Conservation (phyloP, 1,140 invertebrate genomes). For the Drosophila willistoni region DNA sequence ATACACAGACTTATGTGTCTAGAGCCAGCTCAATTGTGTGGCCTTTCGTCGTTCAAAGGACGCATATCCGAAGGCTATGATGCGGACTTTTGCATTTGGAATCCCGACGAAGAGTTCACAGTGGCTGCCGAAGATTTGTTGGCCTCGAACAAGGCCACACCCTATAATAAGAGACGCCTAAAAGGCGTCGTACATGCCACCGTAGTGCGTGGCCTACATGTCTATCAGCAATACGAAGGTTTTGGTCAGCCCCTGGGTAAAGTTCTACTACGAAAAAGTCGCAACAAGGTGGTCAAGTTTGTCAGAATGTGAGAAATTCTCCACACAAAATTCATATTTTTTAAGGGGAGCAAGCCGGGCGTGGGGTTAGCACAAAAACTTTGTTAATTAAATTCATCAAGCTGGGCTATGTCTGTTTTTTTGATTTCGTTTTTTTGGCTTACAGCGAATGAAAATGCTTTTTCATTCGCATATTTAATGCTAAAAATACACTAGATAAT, state of each 20-base stretch:
- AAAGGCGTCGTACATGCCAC: conserved; percentile 86
- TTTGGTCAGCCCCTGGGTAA: conserved; percentile 80
- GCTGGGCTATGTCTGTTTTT: conserved; percentile 19
- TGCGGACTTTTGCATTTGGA: conserved; percentile 89
- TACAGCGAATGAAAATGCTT: not conserved
- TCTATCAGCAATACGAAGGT: conserved; percentile 83
- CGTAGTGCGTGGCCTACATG: conserved; percentile 85
- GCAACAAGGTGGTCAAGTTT: conserved; percentile 78
- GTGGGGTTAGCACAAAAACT: conserved; percentile 32
- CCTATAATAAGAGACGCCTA: conserved; percentile 85
- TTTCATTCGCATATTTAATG: not conserved
- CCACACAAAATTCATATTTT: too few relatives aligned
- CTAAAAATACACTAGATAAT: not conserved
- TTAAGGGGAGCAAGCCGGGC: too few relatives aligned
- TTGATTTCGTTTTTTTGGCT: conserved; percentile 5
- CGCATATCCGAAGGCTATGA: conserved; percentile 86
- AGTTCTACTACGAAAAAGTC: conserved; percentile 71
- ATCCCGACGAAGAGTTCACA: conserved; percentile 86
- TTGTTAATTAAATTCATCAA: conserved; percentile 64
- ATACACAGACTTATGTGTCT: conserved; percentile 86
- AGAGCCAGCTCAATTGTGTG: conserved; percentile 86
- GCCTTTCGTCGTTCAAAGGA: conserved; percentile 86
- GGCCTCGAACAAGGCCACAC: conserved; percentile 87
- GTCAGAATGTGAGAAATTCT: conserved; percentile 54
- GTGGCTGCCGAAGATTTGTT: conserved; percentile 84